These are phyloP conservation scores for Anastatus disparis DNA, from an alignment of 1,140 invertebrate species.

Conservation along the genomic window DNA sequence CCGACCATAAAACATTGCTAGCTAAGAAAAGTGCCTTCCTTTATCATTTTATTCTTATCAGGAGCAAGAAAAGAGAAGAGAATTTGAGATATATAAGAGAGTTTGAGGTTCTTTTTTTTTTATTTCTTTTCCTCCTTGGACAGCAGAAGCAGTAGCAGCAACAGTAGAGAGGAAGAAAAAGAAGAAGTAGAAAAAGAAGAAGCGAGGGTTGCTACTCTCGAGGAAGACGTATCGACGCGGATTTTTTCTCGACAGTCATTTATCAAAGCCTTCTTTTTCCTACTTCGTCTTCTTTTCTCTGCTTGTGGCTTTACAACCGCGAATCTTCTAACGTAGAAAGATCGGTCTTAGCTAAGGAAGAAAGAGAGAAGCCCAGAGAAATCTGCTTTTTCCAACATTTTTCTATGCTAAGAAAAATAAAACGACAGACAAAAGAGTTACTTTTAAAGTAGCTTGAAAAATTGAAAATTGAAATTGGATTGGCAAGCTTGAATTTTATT, in stretches of 20 bases:
- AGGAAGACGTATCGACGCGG: conserved; percentile 64
- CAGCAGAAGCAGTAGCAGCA: conserved; percentile 12
- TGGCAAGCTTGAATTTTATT: neutral
- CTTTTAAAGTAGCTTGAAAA: conserved; percentile 15
- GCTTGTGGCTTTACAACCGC: conserved; percentile 19
- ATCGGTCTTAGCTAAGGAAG: conserved; percentile 1
- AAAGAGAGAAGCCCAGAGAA: neutral
- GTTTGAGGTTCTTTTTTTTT: conserved; percentile 31
- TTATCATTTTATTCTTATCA: conserved; percentile 40
- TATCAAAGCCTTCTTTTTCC: conserved; percentile 60
- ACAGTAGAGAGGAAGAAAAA: neutral
- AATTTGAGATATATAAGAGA: neutral
- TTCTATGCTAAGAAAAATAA: conserved; percentile 2
- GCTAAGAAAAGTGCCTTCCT: conserved; percentile 28
- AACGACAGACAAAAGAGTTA: no score
- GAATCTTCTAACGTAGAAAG: conserved; percentile 16
- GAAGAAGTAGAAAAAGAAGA: no score
- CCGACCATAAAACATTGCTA: conserved; percentile 24
- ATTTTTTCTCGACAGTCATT: conserved; percentile 63
- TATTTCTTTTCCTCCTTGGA: no score
- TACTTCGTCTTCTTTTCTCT: no score
- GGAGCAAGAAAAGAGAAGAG: conserved; percentile 9
- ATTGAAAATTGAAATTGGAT: conserved; percentile 15
- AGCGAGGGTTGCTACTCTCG: conserved; percentile 49
- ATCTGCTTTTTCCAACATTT: conserved; percentile 23